Evolutionary conservation across 2,888 invertebrate species (phyloP).

Genomic region (Trissoscelio sp.): DNA sequence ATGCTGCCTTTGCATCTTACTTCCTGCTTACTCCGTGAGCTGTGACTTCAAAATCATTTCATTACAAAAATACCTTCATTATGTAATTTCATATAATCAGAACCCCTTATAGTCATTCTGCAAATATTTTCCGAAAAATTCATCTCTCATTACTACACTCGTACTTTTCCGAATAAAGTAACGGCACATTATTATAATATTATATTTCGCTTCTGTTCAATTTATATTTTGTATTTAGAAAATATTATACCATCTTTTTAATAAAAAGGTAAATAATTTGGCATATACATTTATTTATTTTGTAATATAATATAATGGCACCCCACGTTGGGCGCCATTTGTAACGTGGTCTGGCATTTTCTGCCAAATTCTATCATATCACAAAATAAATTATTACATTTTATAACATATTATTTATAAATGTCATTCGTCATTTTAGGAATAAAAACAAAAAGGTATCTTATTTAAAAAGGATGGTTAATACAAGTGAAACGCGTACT

Average conservation of each 20-base stretch:
- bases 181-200: slow-evolving; percentile 27
- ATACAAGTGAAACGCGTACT: slow-evolving; percentile 17
- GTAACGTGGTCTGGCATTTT: too few species aligned
- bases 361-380: too few species aligned
- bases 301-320: too few species aligned
- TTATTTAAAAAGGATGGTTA: slow-evolving; percentile 14
- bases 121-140: slow-evolving; percentile 2
- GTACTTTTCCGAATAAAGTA: slow-evolving; percentile 28
- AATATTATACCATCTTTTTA: too few species aligned
- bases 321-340: too few species aligned
- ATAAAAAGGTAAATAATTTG: too few species aligned
- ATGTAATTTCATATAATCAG: slow-evolving; percentile 51
- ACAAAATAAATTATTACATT: too few species aligned
- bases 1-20: slow-evolving; percentile 21
- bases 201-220: too few species aligned
- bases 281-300: too few species aligned
- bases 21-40: slow-evolving; percentile 50
- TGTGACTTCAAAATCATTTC: slow-evolving; percentile 47
- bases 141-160: background rate
- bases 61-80: slow-evolving; percentile 45
- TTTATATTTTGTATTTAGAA: too few species aligned
- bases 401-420: too few species aligned
- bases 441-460: background rate
- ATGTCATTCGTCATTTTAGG: too few species aligned
- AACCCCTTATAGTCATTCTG: background rate